Evolutionary conservation across 1,140 invertebrate species (phyloP).

Genomic region (Drosophila watanabei): DNA sequence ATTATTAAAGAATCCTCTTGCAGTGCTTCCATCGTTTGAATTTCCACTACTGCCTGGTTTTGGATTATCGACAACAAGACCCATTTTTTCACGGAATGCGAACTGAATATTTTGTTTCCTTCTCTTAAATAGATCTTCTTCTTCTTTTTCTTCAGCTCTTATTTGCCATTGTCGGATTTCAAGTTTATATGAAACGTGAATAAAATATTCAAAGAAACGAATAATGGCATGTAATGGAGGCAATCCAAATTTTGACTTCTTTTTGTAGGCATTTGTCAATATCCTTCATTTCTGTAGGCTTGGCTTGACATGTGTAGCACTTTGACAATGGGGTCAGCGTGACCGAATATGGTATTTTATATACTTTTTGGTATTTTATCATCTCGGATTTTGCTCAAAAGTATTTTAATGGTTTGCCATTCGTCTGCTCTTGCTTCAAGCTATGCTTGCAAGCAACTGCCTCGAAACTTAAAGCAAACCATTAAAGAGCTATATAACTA

Average conservation of each 20-base stretch:
- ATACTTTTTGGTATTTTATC: too few species aligned
- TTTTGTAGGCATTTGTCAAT: constrained; percentile 14
- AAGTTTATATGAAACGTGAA: constrained; percentile 29
- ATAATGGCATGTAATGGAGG: constrained; percentile 30
- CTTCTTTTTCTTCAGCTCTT: background rate
- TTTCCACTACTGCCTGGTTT: background rate
- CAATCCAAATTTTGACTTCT: constrained; percentile 21
- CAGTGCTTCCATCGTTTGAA: background rate
- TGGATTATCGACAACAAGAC: background rate
- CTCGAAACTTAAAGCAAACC: too few species aligned
- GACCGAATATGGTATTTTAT: too few species aligned
- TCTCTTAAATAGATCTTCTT: background rate
- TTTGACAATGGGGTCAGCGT: too few species aligned
- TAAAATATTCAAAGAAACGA: constrained; percentile 38
- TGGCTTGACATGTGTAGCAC: constrained; percentile 28
- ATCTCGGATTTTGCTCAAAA: too few species aligned
- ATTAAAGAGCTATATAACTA: too few species aligned
- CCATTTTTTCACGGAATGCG: constrained; percentile 3
- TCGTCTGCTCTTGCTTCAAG: too few species aligned
- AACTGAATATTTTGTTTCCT: background rate
- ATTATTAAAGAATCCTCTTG: background rate
- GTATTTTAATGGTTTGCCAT: too few species aligned
- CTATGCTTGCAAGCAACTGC: too few species aligned
- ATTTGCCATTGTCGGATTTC: constrained; percentile 28
- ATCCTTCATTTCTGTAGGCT: constrained; percentile 22